phyloP scores from a whole-genome alignment of 1,140 invertebrate genomes.

The Drosophila miranda region DNA sequence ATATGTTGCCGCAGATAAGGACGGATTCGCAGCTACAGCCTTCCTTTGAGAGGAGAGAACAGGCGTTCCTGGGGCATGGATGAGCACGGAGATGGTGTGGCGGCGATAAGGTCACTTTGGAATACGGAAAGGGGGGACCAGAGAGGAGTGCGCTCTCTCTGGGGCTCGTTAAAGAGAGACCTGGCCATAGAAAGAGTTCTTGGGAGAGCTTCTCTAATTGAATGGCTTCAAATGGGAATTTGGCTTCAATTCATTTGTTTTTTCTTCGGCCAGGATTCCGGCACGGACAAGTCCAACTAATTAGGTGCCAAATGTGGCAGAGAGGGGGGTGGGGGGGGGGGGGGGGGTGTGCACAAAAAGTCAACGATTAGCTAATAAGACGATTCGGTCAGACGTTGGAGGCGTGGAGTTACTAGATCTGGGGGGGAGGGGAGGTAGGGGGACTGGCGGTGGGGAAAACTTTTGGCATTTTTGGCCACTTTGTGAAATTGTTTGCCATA shows the following conservation, averaged over 20 bases:
- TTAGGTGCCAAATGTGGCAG: slow-evolving; percentile 46
- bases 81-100: slow-evolving; percentile 42
- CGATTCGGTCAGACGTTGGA: slow-evolving; percentile 14
- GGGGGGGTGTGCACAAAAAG: slow-evolving; percentile 10
- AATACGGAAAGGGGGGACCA: not conserved
- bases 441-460: slow-evolving; percentile 50
- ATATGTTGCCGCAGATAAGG: slow-evolving; percentile 35
- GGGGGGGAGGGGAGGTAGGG: no score
- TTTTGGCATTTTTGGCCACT: slow-evolving; percentile 65
- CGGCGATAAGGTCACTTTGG: slow-evolving; percentile 23
- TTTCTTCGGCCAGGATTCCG: slow-evolving; percentile 1
- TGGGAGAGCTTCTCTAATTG: no score
- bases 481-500: slow-evolving; percentile 80
- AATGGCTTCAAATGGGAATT: slow-evolving; percentile 7
- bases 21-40: slow-evolving; percentile 22
- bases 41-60: no score
- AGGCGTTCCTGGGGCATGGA: no score
- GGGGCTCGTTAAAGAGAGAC: no score
- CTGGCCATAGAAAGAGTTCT: no score
- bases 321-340: slow-evolving; percentile 7
- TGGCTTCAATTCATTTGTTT: slow-evolving; percentile 28
- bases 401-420: no score
- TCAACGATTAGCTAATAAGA: slow-evolving; percentile 73
- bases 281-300: slow-evolving; percentile 49
- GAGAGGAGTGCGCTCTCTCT: no score